phyloP scores from a whole-genome alignment of 2,113 vertebrate species.

The Pedetes capensis region DNA sequence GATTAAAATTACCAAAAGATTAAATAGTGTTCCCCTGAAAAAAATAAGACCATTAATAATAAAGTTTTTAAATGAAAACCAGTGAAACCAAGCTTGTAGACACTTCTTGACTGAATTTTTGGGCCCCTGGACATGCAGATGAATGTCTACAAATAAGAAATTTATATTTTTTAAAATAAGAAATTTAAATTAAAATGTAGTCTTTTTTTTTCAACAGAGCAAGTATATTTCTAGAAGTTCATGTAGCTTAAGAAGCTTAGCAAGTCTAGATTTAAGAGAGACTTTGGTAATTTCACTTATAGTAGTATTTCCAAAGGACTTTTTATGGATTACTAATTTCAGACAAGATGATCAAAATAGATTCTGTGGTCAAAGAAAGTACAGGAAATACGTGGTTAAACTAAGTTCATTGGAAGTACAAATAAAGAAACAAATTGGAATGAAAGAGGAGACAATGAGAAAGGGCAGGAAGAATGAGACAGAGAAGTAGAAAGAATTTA shows the following conservation, averaged over 20 bases:
- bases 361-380: background rate
- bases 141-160: background rate
- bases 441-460: background rate
- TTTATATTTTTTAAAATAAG: background rate
- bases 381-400: background rate
- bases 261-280: background rate
- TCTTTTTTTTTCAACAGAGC: background rate
- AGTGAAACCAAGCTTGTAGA: background rate
- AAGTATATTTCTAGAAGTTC: background rate
- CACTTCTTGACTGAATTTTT: background rate
- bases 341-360: background rate
- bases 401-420: background rate
- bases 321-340: slow-evolving; percentile 6
- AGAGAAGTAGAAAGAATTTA: background rate
- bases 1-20: slow-evolving; percentile 72
- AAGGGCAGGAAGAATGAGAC: background rate
- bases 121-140: background rate
- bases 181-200: slow-evolving; percentile 9
- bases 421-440: background rate
- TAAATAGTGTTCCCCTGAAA: slow-evolving; percentile 68
- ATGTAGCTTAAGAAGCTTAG: background rate
- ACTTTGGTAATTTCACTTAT: background rate
- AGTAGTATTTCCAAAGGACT: slow-evolving; percentile 15
- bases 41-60: slow-evolving; percentile 19
- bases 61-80: background rate